Percentiles rank a stretch among this genome's conserved stretches.
Conservation (phyloP, 2,797 vertebrate genomes). For the Myotis vivesi region DNA sequence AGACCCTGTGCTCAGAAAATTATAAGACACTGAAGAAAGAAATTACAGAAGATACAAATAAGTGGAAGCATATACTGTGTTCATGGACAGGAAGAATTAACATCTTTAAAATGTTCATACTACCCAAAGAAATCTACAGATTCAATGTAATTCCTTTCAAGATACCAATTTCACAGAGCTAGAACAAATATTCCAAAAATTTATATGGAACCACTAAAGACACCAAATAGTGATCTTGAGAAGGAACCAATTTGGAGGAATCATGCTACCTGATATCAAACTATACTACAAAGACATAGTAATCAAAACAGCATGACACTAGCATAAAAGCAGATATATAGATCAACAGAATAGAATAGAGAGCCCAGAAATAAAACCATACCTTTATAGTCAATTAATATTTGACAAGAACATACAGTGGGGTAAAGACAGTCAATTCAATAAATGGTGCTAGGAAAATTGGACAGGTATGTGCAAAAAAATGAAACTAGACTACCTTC, state of each 20-base stretch:
- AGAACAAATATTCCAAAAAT: not conserved
- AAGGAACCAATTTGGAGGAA: not conserved
- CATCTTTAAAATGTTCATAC: not conserved
- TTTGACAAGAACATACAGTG: not conserved
- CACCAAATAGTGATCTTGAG: not conserved
- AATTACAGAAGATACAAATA: not conserved
- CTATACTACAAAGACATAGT: not conserved
- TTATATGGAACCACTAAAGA: not conserved
- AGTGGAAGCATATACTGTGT: not conserved
- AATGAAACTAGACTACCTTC: not conserved
- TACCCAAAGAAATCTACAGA: not conserved
- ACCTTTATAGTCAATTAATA: not conserved
- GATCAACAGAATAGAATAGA: not conserved
- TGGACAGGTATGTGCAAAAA: not conserved
- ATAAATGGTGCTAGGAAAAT: not conserved
- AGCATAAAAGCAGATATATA: not conserved
- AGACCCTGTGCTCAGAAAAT: not conserved
- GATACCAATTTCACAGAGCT: not conserved
- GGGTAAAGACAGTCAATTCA: not conserved
- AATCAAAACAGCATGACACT: not conserved
- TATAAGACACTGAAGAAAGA: not conserved
- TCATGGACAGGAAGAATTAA: not conserved
- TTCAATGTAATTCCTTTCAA: not conserved
- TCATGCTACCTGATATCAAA: not conserved
- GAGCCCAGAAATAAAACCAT: not conserved